A percentile compares a stretch with the other conserved stretches of the same genome.
Conservation (phyloP, 2,888 invertebrate species). For the Epinotia bilunana region DNA sequence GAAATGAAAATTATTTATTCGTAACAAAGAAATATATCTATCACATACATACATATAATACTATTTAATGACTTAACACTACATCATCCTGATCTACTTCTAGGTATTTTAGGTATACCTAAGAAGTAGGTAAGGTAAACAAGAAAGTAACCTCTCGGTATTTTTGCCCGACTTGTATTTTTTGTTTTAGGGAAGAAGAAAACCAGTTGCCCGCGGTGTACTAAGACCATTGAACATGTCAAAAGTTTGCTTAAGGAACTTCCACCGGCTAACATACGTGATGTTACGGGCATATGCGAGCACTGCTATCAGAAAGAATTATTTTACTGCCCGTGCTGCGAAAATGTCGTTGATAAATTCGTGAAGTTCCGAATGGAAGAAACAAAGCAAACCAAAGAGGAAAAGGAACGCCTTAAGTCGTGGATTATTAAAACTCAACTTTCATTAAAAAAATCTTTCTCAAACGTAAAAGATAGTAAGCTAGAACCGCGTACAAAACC, state of each 20-base stretch:
- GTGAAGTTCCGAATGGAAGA: neutral
- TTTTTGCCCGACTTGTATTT: neutral
- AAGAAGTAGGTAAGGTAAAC: neutral
- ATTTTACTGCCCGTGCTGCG: constrained; percentile 3
- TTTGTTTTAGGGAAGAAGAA: constrained; percentile 55
- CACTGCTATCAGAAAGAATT: constrained; percentile 10
- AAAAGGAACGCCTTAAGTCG: neutral
- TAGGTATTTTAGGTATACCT: neutral
- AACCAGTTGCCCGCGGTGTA: constrained; percentile 66
- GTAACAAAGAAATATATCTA: too few relatives aligned
- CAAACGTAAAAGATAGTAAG: constrained; percentile 5
- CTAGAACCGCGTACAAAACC: neutral
- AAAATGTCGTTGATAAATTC: constrained; percentile 11
- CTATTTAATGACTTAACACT: too few relatives aligned
- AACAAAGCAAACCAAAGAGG: neutral
- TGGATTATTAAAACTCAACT: constrained; percentile 13
- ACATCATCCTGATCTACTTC: too few relatives aligned
- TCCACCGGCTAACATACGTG: constrained; percentile 50
- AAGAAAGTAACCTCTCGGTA: neutral
- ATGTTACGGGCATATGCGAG: constrained; percentile 15
- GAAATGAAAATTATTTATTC: too few relatives aligned
- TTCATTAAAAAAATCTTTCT: neutral
- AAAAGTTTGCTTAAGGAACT: constrained; percentile 56
- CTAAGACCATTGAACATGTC: constrained; percentile 58
- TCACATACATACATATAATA: too few relatives aligned